These are phyloP conservation scores for Zaprionus gabonicus DNA, from an alignment of 1,140 invertebrate species.

Conservation along the genomic window DNA sequence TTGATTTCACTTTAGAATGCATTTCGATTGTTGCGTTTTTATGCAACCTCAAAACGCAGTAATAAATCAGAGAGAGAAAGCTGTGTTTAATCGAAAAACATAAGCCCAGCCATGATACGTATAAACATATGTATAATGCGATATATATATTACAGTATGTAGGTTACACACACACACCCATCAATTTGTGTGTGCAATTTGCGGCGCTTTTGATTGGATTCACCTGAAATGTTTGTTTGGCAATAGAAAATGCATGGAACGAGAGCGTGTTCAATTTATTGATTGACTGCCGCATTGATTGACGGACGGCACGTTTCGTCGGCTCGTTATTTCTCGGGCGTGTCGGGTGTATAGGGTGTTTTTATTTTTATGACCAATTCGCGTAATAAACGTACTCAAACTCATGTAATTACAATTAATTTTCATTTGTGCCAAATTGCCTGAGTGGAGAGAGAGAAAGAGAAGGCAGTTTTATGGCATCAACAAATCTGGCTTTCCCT, in stretches of 20 bases:
- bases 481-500: conserved; percentile 48
- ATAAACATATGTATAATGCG: conserved; percentile 12
- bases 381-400: conserved; percentile 38
- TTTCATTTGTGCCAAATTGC: conserved; percentile 53
- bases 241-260: conserved; percentile 38
- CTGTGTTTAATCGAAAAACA: conserved; percentile 50
- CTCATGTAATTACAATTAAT: conserved; percentile 62
- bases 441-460: no score
- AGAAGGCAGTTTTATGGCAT: conserved; percentile 14
- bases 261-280: conserved; percentile 43
- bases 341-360: not conserved
- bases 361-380: conserved; percentile 35
- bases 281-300: conserved; percentile 39
- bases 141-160: not conserved
- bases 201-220: conserved; percentile 53
- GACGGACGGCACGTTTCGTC: conserved; percentile 8
- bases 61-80: conserved; percentile 32
- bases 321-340: not conserved
- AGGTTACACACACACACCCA: not conserved
- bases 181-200: conserved; percentile 20
- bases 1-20: conserved; percentile 43
- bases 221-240: conserved; percentile 45
- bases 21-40: conserved; percentile 35
- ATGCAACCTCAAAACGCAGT: not conserved
- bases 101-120: conserved; percentile 8